These are phyloP conservation scores for Chironex yamaguchii DNA, from an alignment of 30 jellyfish, hydroid and myxozoan species.

Conservation along the genomic window DNA sequence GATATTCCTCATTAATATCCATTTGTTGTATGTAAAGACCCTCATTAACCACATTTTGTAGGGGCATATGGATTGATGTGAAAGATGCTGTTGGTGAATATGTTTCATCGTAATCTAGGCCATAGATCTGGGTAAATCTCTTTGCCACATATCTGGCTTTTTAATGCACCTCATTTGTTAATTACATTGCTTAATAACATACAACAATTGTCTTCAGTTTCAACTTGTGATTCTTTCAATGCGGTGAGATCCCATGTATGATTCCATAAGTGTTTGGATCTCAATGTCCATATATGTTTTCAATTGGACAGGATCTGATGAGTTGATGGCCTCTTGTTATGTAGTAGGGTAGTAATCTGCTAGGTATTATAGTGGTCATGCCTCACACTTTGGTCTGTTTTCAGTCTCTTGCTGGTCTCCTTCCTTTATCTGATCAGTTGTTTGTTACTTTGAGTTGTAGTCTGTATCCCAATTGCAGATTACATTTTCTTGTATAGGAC, in stretches of 20 bases:
- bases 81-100: conserved; percentile 16
- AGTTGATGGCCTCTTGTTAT: conserved; percentile 26
- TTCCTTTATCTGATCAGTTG: too few relatives aligned
- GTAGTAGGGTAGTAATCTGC: conserved; percentile 3
- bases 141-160: conserved; percentile 44
- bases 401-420: too few relatives aligned
- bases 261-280: conserved; percentile 13
- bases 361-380: too few relatives aligned
- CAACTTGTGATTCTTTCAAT: background rate
- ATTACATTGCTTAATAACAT: conserved; percentile 25
- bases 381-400: too few relatives aligned
- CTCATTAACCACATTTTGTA: conserved; percentile 12
- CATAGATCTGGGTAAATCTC: conserved; percentile 9
- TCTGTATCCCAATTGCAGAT: too few relatives aligned
- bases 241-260: conserved; percentile 19
- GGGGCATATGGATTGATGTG: conserved; percentile 15
- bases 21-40: conserved; percentile 5
- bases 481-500: too few relatives aligned
- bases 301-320: conserved; percentile 40
- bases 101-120: background rate
- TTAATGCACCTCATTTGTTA: conserved; percentile 1
- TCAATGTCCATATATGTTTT: conserved; percentile 43
- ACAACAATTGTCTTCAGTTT: conserved; percentile 25
- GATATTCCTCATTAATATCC: conserved; percentile 45
- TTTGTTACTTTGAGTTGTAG: too few relatives aligned